Evolutionary conservation across 2,113 vertebrate species (phyloP).

Genomic region (Guaruba guarouba): DNA sequence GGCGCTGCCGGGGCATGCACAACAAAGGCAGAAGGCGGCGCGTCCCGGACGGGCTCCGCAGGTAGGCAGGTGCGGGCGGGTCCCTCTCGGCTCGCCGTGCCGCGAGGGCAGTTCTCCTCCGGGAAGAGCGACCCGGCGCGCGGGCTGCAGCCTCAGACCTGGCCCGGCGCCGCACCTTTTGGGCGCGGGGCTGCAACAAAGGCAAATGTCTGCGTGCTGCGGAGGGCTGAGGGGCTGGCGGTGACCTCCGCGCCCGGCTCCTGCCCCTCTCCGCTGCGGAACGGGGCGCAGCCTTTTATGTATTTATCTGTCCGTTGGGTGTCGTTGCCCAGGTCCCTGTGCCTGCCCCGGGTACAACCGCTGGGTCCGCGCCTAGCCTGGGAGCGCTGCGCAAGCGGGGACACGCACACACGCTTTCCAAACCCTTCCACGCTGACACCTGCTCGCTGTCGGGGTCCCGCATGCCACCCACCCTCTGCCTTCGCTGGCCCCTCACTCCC

Average conservation of each 20-base stretch:
- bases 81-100: neutral
- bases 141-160: neutral
- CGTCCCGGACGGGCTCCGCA: neutral
- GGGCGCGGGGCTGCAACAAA: slow-evolving; percentile 47
- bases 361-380: neutral
- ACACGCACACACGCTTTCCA: neutral
- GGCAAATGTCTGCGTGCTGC: slow-evolving; percentile 54
- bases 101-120: neutral
- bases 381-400: neutral
- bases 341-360: neutral
- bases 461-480: neutral
- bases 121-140: neutral
- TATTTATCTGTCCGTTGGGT: neutral
- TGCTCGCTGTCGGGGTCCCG: neutral
- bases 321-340: neutral
- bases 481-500: neutral
- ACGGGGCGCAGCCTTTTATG: neutral
- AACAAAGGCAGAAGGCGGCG: slow-evolving; percentile 20
- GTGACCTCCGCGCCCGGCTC: neutral
- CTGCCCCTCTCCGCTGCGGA: neutral
- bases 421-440: neutral
- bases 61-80: neutral
- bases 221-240: slow-evolving; percentile 5
- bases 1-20: slow-evolving; percentile 7
- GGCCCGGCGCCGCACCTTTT: neutral